Conservation (phyloP, 2,113 vertebrate genomes). For the Scytalopus superciliaris region DNA sequence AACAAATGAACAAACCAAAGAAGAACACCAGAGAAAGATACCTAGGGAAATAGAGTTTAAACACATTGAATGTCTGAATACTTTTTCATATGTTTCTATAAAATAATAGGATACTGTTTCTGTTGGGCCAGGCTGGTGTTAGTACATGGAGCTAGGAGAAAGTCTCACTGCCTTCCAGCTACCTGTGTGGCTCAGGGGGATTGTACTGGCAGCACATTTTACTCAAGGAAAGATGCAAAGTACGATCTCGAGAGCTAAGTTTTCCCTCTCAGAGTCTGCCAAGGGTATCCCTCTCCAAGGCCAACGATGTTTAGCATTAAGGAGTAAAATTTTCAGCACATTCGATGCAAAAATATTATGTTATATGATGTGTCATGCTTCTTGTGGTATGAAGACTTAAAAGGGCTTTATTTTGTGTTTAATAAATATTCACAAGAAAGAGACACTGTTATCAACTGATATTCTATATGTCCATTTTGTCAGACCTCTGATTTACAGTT, state of each 20-base stretch:
- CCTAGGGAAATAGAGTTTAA: background rate
- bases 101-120: background rate
- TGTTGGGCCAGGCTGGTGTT: background rate
- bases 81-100: background rate
- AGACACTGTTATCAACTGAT: background rate
- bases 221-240: background rate
- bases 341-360: background rate
- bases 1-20: background rate
- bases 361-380: background rate
- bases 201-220: fast-evolving
- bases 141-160: background rate
- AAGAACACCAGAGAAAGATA: fast-evolving
- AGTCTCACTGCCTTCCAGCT: background rate
- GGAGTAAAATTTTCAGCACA: background rate
- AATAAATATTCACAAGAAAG: background rate
- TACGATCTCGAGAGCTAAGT: background rate
- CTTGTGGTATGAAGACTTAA: background rate
- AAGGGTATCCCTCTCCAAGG: background rate
- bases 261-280: background rate
- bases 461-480: background rate
- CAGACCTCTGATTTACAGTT: background rate
- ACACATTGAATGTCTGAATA: background rate
- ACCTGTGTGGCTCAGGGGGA: background rate
- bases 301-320: background rate
- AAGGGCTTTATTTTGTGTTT: background rate